Base-by-base conservation (phyloP, 2,113 vertebrate genomes). In the Ochotona princeps region DNA sequence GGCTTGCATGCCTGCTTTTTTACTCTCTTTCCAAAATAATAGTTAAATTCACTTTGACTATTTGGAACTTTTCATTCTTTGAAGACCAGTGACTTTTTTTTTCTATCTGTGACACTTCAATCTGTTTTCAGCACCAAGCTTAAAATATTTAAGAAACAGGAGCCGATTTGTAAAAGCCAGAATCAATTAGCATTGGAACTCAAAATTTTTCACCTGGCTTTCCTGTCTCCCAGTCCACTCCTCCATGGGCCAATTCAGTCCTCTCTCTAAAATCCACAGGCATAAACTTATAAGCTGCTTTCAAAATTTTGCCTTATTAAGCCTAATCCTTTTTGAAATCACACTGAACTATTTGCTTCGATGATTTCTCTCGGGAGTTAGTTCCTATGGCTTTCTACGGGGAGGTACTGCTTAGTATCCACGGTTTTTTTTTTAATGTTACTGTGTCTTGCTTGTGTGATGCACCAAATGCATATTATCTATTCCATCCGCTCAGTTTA, bases 241-340 rank as follows among this genome's bases (percentile, higher is more conserved):
- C 81, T 94, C 7, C n/a, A 61, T 38, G 18, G 13, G 23, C 38
- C 93, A 88, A 90, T 88, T 69, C 38, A 14, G 74, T 85, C 92
- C 92, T 67, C 79, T 74, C 75, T 90, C 92, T 69, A 92, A 93
- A 95, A 90, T 90, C 54, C 4, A 0, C 30, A 47, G 57, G 60
- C 79, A 85, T 83, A 78, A 83, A 95, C 85, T 92, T 92, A 23
- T 26, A 90, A 92, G 21, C 60, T 0, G 0, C 86, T 94, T 94
- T 96, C 69, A 93, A 65, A 95, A 67, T 88, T 67, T 83, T 91
- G 83, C 44, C 83, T 96, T 44, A 90, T 96, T 93, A 95, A 2
- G 18, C 15, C 60, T 92, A 92, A 93, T 95, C 65, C 79, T 92
- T 95, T 95, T 78, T 90, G 35, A 74, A 94, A 90, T 90, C 60